phyloP scores from a whole-genome alignment of 1,140 invertebrate genomes.

The Spodoptera frugiperda region DNA sequence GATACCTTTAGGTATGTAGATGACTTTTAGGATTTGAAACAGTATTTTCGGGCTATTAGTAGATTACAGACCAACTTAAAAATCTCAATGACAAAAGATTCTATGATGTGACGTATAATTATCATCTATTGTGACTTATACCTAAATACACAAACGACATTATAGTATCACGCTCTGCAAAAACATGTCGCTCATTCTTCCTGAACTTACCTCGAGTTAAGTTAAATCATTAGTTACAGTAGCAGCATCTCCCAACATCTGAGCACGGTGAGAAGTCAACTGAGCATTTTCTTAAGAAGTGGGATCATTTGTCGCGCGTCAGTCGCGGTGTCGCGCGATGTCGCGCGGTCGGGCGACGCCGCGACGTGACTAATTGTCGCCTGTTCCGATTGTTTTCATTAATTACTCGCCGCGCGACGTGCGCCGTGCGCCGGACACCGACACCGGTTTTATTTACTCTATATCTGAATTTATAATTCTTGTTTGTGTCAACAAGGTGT shows the following conservation, averaged over 20 bases:
- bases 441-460: slow-evolving; percentile 20
- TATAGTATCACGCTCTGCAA: no score
- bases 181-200: no score
- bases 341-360: slow-evolving; percentile 17
- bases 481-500: slow-evolving; percentile 10
- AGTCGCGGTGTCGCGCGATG: slow-evolving; percentile 8
- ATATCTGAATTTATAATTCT: slow-evolving; percentile 36
- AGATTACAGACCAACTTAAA: no score
- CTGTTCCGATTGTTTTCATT: slow-evolving; percentile 37
- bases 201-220: no score
- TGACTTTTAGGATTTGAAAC: neutral
- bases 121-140: no score
- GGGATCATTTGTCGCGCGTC: slow-evolving; percentile 16
- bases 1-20: neutral
- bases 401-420: neutral
- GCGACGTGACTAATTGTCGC: slow-evolving; percentile 18
- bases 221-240: no score
- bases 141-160: no score
- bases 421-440: neutral
- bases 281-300: neutral
- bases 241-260: no score
- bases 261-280: no score
- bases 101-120: no score
- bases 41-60: no score
- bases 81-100: no score